Percentiles rank a stretch among this genome's conserved stretches.
Conservation (phyloP, 2,113 vertebrate species). For the Oceanodroma tethys region DNA sequence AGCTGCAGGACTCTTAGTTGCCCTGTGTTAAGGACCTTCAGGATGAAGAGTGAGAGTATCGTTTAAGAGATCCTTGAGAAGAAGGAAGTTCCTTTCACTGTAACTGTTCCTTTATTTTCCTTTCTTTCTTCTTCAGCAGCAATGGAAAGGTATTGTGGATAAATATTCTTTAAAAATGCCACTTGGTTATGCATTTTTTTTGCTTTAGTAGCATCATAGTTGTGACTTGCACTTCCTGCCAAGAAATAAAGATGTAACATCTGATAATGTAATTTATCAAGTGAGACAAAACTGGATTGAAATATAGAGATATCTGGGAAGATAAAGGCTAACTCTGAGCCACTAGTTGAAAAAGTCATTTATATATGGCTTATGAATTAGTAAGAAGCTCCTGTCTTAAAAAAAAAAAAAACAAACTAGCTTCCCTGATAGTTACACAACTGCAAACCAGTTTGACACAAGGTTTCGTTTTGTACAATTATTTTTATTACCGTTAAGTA, state of each 20-base stretch:
- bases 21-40: neutral
- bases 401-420: neutral
- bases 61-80: neutral
- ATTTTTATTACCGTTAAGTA: neutral
- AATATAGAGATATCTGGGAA: neutral
- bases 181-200: neutral
- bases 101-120: neutral
- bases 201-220: neutral
- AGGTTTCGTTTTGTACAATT: neutral
- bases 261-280: neutral
- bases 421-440: neutral
- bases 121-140: neutral
- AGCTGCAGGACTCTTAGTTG: neutral
- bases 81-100: neutral
- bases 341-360: neutral
- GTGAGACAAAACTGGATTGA: neutral
- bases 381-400: neutral
- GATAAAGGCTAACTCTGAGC: neutral
- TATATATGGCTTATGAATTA: neutral
- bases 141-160: neutral
- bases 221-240: neutral
- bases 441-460: neutral
- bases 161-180: neutral
- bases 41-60: neutral
- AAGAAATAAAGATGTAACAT: neutral